Conservation (phyloP, 2,888 invertebrate species). For the Drosophila picticornis region DNA sequence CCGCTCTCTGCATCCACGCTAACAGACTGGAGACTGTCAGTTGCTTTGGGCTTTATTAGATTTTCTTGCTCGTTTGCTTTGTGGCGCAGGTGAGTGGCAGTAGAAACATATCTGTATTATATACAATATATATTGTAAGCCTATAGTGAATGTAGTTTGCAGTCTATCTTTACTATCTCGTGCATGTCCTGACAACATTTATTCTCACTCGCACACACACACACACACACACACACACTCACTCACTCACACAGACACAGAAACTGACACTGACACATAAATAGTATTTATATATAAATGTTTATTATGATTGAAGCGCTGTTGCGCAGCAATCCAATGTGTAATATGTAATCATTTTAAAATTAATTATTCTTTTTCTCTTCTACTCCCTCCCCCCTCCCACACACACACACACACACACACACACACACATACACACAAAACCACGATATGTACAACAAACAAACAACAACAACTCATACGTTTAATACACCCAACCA, state of each 20-base stretch:
- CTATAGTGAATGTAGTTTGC: slow-evolving; percentile 10
- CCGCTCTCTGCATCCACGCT: not conserved
- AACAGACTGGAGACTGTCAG: slow-evolving; percentile 33
- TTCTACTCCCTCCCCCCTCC: slow-evolving; percentile 44
- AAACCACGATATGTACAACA: slow-evolving; percentile 10
- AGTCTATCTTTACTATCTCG: slow-evolving; percentile 19
- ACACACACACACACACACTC: slow-evolving; percentile 18
- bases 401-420: slow-evolving; percentile 30
- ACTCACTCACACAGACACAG: slow-evolving; percentile 19
- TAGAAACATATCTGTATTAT: slow-evolving; percentile 1
- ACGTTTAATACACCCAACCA: slow-evolving; percentile 36
- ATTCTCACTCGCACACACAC: slow-evolving; percentile 10
- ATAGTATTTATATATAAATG: slow-evolving; percentile 46
- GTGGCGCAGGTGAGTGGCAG: slow-evolving; percentile 42
- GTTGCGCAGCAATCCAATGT: slow-evolving; percentile 40
- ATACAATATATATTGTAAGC: slow-evolving; percentile 1
- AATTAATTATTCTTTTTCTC: slow-evolving; percentile 65
- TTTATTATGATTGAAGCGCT: slow-evolving; percentile 48
- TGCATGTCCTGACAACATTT: slow-evolving; percentile 23
- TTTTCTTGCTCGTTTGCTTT: slow-evolving; percentile 24
- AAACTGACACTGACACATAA: slow-evolving; percentile 22
- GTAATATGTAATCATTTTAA: slow-evolving; percentile 56
- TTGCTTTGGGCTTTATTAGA: slow-evolving; percentile 54
- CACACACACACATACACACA: slow-evolving; percentile 25
- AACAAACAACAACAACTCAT: slow-evolving; percentile 37